Conservation (phyloP, 2,797 vertebrate genomes). For the Propithecus perrieri region DNA sequence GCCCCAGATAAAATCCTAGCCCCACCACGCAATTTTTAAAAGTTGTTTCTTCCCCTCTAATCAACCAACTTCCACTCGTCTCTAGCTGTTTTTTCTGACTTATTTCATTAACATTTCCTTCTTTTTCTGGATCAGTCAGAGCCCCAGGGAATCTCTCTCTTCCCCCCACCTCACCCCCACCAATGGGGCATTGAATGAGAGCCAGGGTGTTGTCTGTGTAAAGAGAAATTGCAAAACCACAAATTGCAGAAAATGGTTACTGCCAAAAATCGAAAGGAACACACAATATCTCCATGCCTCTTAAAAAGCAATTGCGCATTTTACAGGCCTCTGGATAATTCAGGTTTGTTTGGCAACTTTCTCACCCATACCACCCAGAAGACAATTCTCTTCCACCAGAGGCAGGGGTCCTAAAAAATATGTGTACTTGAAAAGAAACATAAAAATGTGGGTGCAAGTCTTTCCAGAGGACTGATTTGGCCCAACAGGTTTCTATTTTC, state of each 20-base stretch:
- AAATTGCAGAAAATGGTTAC: slow-evolving; percentile 79
- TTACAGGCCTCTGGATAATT: slow-evolving; percentile 77
- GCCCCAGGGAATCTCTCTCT: slow-evolving; percentile 64
- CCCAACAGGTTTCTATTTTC: neutral
- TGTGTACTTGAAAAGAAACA: neutral
- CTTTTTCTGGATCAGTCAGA: slow-evolving; percentile 65
- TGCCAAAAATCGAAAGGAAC: slow-evolving; percentile 79
- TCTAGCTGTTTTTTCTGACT: slow-evolving; percentile 73
- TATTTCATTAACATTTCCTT: slow-evolving; percentile 72
- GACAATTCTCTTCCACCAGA: slow-evolving; percentile 49
- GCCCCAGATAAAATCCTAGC: slow-evolving; percentile 45
- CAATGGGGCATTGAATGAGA: slow-evolving; percentile 72
- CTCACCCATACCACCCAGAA: slow-evolving; percentile 79
- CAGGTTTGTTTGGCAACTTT: slow-evolving; percentile 76
- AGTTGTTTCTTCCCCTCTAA: slow-evolving; percentile 37
- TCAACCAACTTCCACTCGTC: slow-evolving; percentile 41
- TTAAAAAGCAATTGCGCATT: slow-evolving; percentile 81
- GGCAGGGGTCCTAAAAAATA: slow-evolving; percentile 41
- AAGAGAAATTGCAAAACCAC: slow-evolving; percentile 82
- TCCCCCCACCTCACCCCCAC: neutral
- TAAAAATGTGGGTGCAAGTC: neutral
- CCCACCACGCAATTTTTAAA: slow-evolving; percentile 28
- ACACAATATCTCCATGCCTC: slow-evolving; percentile 78
- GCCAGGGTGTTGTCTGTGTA: slow-evolving; percentile 78
- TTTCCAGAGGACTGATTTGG: neutral